Base-by-base conservation (phyloP, 2,113 vertebrate genomes). In the Ifrita kowaldi region DNA sequence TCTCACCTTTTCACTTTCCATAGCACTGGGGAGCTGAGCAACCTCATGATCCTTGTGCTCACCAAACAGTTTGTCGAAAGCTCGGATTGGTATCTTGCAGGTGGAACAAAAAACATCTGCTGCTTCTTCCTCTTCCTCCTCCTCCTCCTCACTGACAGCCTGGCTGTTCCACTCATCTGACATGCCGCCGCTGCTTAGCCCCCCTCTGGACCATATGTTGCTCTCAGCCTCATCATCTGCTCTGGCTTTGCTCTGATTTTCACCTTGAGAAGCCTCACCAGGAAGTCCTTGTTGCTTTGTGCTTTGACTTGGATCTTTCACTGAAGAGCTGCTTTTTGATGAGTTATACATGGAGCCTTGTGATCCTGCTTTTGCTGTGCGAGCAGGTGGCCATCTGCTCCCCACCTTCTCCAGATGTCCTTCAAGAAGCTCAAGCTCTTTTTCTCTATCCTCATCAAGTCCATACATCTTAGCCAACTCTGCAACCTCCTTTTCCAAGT, bases 1-100 rank as follows among this genome's bases (percentile, higher is more conserved):
- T 63, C 79, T 90, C 94, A 99, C 99, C 98, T 98, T 98, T 88
- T 98, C 97, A 0, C 91, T 97, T 79, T 98, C 97, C 59, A 98
- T 41, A 0, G 98, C 98, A 11, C 41, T 93, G 37, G 30, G 44
- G 9, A 99, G 97, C 7, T 97, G 94, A 60, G 96, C 95, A 47
- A 99, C 98, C 33, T 98, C 97, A 0, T 99, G 98, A 24, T 97
- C 97, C 30, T 89, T 95, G 90, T 98, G 98, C 8, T 91, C 91
- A 8, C 96, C 97, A 18, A 96, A 94, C 1, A 93, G 86, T 88
- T 97, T 97, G 42, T 98, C 97, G 8, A 87, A 86, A 8, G 97
- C 96, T 91, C 97, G 94, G 15, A 98, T 74, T 11, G 98, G 98
- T 23, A 87, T 93, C 60, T 97, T 98, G 93, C 98, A 98, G 11